These are phyloP conservation scores for Rhopilema esculentum DNA, from an alignment of 30 jellyfish, hydroid and myxozoan species.

Conservation along the genomic window DNA sequence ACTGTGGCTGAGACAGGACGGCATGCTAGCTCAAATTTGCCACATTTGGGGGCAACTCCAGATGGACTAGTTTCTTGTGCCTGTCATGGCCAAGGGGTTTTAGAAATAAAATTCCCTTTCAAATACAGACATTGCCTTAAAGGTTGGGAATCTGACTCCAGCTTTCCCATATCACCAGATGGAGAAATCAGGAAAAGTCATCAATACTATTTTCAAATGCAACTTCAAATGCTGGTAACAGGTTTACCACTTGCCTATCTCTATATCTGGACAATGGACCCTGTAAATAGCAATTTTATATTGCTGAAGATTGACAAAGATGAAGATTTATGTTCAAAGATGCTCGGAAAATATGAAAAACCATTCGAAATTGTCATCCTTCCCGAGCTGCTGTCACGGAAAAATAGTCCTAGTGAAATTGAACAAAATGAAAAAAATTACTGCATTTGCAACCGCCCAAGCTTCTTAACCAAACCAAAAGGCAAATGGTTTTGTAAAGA, in stretches of 20 bases:
- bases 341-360: background rate
- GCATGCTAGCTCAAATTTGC: slow-evolving; percentile 28
- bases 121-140: slow-evolving; percentile 43
- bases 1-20: slow-evolving; percentile 6
- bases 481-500: slow-evolving; percentile 46
- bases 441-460: slow-evolving; percentile 32
- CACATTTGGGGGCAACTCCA: slow-evolving; percentile 73
- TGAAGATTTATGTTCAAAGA: slow-evolving; percentile 4
- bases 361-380: background rate
- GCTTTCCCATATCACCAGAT: slow-evolving; percentile 28
- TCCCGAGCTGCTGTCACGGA: slow-evolving; percentile 37
- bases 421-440: slow-evolving; percentile 11
- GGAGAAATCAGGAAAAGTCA: slow-evolving; percentile 12
- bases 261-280: slow-evolving; percentile 11
- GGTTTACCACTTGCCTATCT: background rate
- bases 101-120: slow-evolving; percentile 68
- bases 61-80: slow-evolving; percentile 64
- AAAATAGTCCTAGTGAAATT: background rate
- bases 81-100: slow-evolving; percentile 59
- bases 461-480: slow-evolving; percentile 25
- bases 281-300: background rate
- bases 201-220: slow-evolving; percentile 45
- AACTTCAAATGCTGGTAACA: slow-evolving; percentile 35
- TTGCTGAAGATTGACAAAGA: background rate
- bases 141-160: slow-evolving; percentile 42